Conservation (phyloP, 2,113 vertebrate genomes). For the Strix uralensis region DNA sequence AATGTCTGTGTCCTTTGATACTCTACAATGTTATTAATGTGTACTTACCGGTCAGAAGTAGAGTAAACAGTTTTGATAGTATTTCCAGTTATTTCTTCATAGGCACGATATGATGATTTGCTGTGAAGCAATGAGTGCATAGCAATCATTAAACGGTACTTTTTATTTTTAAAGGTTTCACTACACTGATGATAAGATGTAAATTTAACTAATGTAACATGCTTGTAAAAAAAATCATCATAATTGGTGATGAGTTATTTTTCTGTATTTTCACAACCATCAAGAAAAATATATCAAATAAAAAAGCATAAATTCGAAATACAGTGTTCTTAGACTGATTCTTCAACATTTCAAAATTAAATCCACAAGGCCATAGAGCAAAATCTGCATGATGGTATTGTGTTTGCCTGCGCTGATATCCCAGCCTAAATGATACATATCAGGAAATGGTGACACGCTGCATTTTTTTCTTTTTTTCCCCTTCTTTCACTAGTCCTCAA, state of each 20-base stretch:
- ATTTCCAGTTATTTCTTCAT: conserved; percentile 73
- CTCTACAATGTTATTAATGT: not conserved
- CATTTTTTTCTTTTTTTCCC: not conserved
- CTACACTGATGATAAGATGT: not conserved
- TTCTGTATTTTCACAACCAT: not conserved
- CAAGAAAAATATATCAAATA: not conserved
- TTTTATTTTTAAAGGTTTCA: not conserved
- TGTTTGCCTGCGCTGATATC: not conserved
- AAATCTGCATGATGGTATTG: not conserved
- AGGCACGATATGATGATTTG: conserved; percentile 54
- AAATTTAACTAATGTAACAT: not conserved
- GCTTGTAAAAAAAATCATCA: not conserved
- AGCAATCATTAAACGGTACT: not conserved
- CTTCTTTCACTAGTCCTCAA: not conserved
- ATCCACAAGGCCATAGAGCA: not conserved
- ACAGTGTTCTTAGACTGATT: not conserved
- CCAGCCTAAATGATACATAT: not conserved
- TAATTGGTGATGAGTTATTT: not conserved
- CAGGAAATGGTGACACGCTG: not conserved
- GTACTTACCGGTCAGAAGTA: conserved; percentile 78
- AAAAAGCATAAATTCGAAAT: not conserved
- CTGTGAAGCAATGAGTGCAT: conserved; percentile 39
- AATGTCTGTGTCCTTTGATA: not conserved
- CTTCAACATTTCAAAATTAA: not conserved
- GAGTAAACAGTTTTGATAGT: conserved; percentile 83